A percentile compares a stretch with the other conserved stretches of the same genome.
phyloP scores from a whole-genome alignment of 2,113 vertebrate genomes.

The Bos javanicus region DNA sequence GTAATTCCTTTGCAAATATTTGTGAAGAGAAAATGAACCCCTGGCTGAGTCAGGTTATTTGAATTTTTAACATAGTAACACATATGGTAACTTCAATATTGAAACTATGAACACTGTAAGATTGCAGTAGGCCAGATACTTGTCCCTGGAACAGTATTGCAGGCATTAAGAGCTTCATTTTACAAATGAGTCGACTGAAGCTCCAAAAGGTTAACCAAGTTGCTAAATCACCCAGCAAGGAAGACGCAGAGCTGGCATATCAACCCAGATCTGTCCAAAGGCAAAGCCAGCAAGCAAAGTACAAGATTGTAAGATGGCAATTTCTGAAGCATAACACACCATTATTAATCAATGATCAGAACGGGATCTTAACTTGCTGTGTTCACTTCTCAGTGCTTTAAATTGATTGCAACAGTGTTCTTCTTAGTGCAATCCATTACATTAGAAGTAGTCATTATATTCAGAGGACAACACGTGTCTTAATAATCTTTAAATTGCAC shows the following conservation, averaged over 20 bases:
- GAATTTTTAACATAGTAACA: not conserved
- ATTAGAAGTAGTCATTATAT: not conserved
- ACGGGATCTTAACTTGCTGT: not conserved
- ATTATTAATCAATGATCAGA: not conserved
- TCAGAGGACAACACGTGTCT: not conserved
- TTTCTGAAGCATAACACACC: not conserved
- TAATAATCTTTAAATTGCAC: not conserved
- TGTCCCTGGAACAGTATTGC: not conserved
- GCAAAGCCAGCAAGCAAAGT: rapidly evolving
- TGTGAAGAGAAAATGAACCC: not conserved
- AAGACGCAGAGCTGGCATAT: rapidly evolving
- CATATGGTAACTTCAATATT: not conserved
- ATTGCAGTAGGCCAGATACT: not conserved
- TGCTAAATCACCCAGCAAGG: too few species aligned
- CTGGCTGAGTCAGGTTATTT: not conserved
- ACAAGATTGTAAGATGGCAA: rapidly evolving
- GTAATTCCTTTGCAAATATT: not conserved
- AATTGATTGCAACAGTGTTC: not conserved
- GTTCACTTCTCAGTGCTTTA: not conserved
- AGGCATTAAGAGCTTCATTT: not conserved
- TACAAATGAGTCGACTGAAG: not conserved
- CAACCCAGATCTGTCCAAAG: too few species aligned
- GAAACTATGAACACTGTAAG: not conserved
- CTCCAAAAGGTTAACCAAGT: not conserved
- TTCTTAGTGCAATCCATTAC: not conserved